phyloP scores from a whole-genome alignment of 2,888 invertebrate genomes.

The Brachynemurus nebulosus region DNA sequence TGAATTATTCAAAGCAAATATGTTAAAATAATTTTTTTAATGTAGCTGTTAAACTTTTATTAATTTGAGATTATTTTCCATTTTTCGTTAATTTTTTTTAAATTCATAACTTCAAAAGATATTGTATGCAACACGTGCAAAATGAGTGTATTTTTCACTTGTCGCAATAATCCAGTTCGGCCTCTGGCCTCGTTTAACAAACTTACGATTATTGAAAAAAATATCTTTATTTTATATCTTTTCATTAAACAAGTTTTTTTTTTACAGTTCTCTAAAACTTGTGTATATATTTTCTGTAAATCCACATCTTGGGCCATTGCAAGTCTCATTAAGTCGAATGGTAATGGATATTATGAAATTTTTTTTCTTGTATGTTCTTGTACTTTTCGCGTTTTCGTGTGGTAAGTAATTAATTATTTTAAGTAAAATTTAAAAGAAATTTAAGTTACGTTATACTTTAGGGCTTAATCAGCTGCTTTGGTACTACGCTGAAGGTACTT shows the following conservation, averaged over 20 bases:
- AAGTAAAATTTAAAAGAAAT: neutral
- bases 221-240: no score
- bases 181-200: no score
- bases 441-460: slow-evolving; percentile 24
- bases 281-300: slow-evolving; percentile 97
- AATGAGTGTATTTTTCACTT: no score
- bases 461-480: slow-evolving; percentile 71
- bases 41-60: neutral
- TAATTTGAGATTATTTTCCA: no score
- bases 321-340: slow-evolving; percentile 90
- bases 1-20: no score
- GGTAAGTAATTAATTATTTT: slow-evolving; percentile 46
- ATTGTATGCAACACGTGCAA: no score
- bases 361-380: slow-evolving; percentile 82
- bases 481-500: slow-evolving; percentile 69
- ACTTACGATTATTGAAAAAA: no score
- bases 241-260: no score
- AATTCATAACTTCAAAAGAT: no score
- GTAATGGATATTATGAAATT: slow-evolving; percentile 94
- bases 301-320: slow-evolving; percentile 90
- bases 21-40: neutral
- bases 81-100: no score
- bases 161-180: no score
- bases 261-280: slow-evolving; percentile 77
- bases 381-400: slow-evolving; percentile 91